These are phyloP conservation scores for Maconellicoccus hirsutus DNA, from an alignment of 1,140 invertebrate genomes.

Conservation along the genomic window DNA sequence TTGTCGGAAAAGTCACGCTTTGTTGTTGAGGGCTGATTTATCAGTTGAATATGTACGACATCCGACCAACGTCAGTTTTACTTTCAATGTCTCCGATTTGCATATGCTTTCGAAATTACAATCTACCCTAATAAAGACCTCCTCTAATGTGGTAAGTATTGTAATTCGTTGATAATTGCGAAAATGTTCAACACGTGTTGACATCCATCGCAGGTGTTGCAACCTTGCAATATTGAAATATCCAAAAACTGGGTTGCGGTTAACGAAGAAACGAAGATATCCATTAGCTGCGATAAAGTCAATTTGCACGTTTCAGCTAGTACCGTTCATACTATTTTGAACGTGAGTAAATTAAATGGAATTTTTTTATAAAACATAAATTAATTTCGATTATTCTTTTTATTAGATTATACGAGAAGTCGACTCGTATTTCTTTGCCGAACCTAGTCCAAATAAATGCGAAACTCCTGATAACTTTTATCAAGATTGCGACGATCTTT, in stretches of 20 bases:
- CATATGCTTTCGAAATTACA: slow-evolving; percentile 44
- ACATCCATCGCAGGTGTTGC: slow-evolving; percentile 38
- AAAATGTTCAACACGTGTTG: not conserved
- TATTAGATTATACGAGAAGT: slow-evolving; percentile 5
- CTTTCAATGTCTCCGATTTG: slow-evolving; percentile 50
- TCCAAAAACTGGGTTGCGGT: slow-evolving; percentile 45
- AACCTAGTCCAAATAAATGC: not conserved
- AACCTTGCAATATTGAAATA: slow-evolving; percentile 61
- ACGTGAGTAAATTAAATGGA: too few species aligned
- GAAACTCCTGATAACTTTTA: slow-evolving; percentile 26
- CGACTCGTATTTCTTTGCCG: not conserved
- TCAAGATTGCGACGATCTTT: slow-evolving; percentile 48
- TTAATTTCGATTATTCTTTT: not conserved
- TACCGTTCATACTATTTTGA: slow-evolving; percentile 53
- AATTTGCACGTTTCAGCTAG: slow-evolving; percentile 61
- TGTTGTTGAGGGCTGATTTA: slow-evolving; percentile 60
- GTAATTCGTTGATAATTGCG: not conserved
- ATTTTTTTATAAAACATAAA: too few species aligned
- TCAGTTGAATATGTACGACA: slow-evolving; percentile 59
- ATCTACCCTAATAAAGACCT: slow-evolving; percentile 17
- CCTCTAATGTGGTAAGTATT: slow-evolving; percentile 7
- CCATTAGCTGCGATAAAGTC: slow-evolving; percentile 48
- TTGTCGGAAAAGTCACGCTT: slow-evolving; percentile 46
- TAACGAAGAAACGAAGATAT: slow-evolving; percentile 50
- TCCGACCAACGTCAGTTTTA: slow-evolving; percentile 48